Percentiles rank a stretch among this genome's conserved stretches.
These are phyloP conservation scores for Spilosoma lubricipeda DNA, from an alignment of 2,888 invertebrate species.

Conservation along the genomic window DNA sequence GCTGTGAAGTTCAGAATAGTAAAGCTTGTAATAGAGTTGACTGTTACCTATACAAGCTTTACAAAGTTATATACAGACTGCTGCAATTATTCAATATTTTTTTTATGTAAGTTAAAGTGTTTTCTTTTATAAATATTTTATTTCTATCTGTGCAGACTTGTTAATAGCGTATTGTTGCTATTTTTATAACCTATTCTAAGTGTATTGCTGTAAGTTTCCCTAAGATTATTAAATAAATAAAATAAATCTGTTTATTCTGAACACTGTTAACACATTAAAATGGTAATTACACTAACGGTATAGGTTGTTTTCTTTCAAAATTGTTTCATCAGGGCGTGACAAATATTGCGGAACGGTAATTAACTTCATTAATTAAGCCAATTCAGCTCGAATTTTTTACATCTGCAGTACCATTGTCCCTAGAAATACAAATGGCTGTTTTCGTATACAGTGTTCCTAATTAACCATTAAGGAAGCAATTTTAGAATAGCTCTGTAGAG, in stretches of 20 bases:
- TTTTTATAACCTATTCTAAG: too few species aligned
- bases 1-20: constrained; percentile 23
- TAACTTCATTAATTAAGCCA: constrained; percentile 46
- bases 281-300: constrained; percentile 28
- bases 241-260: constrained; percentile 12
- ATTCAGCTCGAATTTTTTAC: constrained; percentile 39
- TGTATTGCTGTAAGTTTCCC: too few species aligned
- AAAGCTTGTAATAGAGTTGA: constrained; percentile 31
- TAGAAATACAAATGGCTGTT: constrained; percentile 36
- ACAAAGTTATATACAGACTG: constrained; percentile 8
- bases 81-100: too few species aligned
- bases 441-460: constrained; percentile 35
- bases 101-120: too few species aligned
- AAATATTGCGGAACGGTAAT: constrained; percentile 42
- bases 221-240: too few species aligned
- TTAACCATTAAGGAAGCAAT: constrained; percentile 35
- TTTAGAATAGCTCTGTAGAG: constrained; percentile 17
- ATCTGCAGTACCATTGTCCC: constrained; percentile 32
- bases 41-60: constrained; percentile 4
- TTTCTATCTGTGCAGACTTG: too few species aligned
- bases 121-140: too few species aligned
- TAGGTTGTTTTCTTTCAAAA: constrained; percentile 32
- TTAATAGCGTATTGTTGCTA: too few species aligned
- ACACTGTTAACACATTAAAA: constrained; percentile 24
- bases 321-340: constrained; percentile 28